These are phyloP conservation scores for Drosophila sulfurigaster DNA, from an alignment of 1,140 invertebrate species.

Conservation along the genomic window DNA sequence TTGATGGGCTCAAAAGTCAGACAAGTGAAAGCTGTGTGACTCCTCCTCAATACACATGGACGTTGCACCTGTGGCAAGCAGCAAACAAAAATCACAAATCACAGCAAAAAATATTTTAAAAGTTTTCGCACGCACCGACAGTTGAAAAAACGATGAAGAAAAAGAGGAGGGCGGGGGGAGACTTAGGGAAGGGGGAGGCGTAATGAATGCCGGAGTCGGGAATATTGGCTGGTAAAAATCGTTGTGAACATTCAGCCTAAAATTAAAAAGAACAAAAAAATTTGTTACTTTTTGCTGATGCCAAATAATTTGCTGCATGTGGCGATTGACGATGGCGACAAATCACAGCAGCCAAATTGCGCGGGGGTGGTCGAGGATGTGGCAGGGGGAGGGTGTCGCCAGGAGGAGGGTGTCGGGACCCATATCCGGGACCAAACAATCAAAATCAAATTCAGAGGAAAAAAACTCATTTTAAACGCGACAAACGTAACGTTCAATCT, in stretches of 20 bases:
- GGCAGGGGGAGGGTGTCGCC: not conserved
- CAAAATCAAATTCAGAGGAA: conserved; percentile 79
- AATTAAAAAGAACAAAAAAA: conserved; percentile 65
- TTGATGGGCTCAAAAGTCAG: not conserved
- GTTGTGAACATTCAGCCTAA: conserved; percentile 49
- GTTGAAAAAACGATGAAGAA: conserved; percentile 49
- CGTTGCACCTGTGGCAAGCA: conserved; percentile 46
- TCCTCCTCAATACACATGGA: conserved; percentile 11
- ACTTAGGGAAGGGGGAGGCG: conserved; percentile 18
- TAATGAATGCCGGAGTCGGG: conserved; percentile 48
- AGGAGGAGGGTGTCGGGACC: not conserved
- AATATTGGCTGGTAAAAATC: conserved; percentile 21
- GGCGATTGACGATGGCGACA: conserved; percentile 53
- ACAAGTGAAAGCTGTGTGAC: conserved; percentile 47
- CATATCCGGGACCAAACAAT: conserved; percentile 76
- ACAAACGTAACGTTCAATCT: conserved; percentile 84
- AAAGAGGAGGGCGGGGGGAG: not conserved
- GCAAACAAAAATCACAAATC: conserved; percentile 38
- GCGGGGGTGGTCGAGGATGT: not conserved
- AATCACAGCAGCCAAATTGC: conserved; percentile 36
- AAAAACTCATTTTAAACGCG: conserved; percentile 84
- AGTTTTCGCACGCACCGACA: conserved; percentile 67
- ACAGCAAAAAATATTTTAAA: conserved; percentile 52
- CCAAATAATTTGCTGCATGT: conserved; percentile 75
- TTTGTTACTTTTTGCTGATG: conserved; percentile 64